Conservation (phyloP, 1,140 invertebrate species). For the Drosophila arizonae region DNA sequence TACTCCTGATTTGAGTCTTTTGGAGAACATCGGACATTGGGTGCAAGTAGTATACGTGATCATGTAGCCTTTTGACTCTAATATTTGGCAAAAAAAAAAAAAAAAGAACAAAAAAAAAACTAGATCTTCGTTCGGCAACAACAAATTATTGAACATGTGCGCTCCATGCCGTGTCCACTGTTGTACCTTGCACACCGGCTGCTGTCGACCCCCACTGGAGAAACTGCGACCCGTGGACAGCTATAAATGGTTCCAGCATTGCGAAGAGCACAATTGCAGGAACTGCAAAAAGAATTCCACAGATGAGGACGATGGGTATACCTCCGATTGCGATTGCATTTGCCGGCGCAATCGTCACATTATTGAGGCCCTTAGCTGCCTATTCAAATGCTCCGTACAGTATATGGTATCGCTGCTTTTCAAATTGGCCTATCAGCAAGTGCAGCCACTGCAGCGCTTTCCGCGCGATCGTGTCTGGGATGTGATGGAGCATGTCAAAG, state of each 20-base stretch:
- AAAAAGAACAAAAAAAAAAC: too few relatives aligned
- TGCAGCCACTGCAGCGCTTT: conserved; percentile 24
- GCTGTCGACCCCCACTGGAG: background rate
- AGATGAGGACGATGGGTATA: background rate
- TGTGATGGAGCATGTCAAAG: conserved; percentile 55
- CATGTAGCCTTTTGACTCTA: background rate
- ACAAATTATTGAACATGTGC: conserved; percentile 32
- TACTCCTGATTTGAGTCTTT: background rate
- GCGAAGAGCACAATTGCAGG: background rate
- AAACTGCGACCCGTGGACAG: background rate
- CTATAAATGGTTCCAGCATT: conserved; percentile 28
- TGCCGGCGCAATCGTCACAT: conserved; percentile 49
- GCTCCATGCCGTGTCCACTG: conserved; percentile 3
- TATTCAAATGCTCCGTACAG: conserved; percentile 36
- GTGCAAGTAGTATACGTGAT: background rate
- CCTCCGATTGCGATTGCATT: conserved; percentile 6
- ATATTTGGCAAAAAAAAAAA: too few relatives aligned
- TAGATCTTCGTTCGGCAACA: conserved; percentile 19
- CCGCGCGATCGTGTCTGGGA: conserved; percentile 40
- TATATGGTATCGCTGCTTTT: conserved; percentile 44
- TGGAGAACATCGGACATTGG: background rate
- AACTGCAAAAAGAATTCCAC: background rate
- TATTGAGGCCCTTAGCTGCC: conserved; percentile 49
- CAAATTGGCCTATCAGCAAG: conserved; percentile 35
- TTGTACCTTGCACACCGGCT: background rate